A percentile compares a stretch with the other conserved stretches of the same genome.
These are phyloP conservation scores for Drosophila trapezifrons DNA, from an alignment of 1,140 invertebrate species.

Conservation along the genomic window DNA sequence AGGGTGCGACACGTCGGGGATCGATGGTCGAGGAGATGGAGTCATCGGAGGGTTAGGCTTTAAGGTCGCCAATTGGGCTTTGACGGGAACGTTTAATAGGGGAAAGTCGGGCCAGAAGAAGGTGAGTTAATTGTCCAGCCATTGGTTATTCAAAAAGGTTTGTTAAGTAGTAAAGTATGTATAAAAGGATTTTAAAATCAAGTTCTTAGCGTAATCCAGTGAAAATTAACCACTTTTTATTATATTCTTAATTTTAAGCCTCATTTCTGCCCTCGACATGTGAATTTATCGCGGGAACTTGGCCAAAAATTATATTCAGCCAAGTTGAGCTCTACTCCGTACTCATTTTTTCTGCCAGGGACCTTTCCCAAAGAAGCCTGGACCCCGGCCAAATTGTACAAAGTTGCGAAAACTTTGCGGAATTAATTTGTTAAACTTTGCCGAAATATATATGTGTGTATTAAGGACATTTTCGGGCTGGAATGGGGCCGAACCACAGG, in stretches of 20 bases:
- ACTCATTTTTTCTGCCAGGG: no score
- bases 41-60: constrained; percentile 44
- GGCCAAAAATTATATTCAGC: constrained; percentile 46
- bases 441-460: constrained; percentile 48
- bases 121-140: not conserved
- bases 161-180: no score
- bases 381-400: constrained; percentile 65
- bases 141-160: not conserved
- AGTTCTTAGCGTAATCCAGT: not conserved
- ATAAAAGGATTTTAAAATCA: no score
- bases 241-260: constrained; percentile 16
- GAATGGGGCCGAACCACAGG: constrained; percentile 13
- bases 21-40: constrained; percentile 41
- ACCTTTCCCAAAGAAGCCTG: constrained; percentile 22
- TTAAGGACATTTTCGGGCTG: constrained; percentile 8
- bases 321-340: constrained; percentile 7
- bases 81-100: constrained; percentile 1
- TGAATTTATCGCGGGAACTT: constrained; percentile 55
- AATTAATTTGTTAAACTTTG: constrained; percentile 79
- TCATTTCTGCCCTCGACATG: constrained; percentile 18
- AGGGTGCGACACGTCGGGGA: constrained; percentile 3
- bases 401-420: constrained; percentile 68
- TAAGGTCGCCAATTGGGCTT: constrained; percentile 31
- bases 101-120: not conserved
- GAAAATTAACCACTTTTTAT: not conserved